Evolutionary conservation across 2,113 vertebrate species (phyloP).

Genomic region (Colistium nudipinnis): DNA sequence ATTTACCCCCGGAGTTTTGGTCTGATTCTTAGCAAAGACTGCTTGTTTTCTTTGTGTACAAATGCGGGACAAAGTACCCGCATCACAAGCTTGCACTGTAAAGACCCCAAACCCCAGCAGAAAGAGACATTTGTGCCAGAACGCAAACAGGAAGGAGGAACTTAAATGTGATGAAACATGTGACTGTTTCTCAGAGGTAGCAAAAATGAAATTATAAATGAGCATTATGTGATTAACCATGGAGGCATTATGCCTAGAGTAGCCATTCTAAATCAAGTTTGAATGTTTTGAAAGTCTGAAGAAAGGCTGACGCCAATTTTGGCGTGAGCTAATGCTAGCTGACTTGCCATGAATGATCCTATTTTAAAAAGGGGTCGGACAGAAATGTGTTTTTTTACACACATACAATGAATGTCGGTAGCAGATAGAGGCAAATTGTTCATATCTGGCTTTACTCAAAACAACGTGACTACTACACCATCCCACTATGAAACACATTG

Average conservation of each 20-base stretch:
- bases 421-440: not conserved
- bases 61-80: conserved; percentile 26
- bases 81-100: conserved; percentile 30
- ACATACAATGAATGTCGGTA: not conserved
- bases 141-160: conserved; percentile 55
- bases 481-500: conserved; percentile 16
- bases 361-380: too few relatives aligned
- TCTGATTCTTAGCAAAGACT: not conserved
- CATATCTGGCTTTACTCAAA: not conserved
- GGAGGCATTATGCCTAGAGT: not conserved
- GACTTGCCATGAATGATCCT: too few relatives aligned
- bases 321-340: too few relatives aligned
- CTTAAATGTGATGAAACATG: conserved; percentile 61
- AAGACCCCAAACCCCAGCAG: not conserved
- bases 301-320: too few relatives aligned
- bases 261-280: conserved; percentile 4
- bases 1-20: not conserved
- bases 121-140: conserved; percentile 28
- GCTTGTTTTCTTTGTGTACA: conserved; percentile 23
- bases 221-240: conserved; percentile 14
- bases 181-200: conserved; percentile 59
- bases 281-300: conserved; percentile 1
- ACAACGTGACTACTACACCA: conserved; percentile 13
- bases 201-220: conserved; percentile 7
- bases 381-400: too few relatives aligned